Evolutionary conservation across 2,888 invertebrate species (phyloP), one percentile per base, ranked within the genome.

Genomic region (Ophion ellenae): DNA sequence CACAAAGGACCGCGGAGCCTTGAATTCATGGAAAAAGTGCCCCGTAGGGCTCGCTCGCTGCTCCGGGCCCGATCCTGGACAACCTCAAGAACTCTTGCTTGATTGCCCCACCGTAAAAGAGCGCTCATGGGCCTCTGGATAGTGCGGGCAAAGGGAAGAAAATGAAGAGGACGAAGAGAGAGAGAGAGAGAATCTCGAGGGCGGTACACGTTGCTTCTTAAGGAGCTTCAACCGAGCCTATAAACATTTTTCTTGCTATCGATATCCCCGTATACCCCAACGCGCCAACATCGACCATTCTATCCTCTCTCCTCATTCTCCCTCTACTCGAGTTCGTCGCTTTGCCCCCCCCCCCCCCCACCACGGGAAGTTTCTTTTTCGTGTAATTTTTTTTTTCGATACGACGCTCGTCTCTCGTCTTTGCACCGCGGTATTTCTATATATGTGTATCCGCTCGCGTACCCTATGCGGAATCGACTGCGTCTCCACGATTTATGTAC

Each of bases 161-260:
- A 20, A 45, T 57, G 32, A 45, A 28, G 32, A 24, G 53, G 73
- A 17, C 57, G 64, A 10, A 45, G 61, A 61, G 80, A 59, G 83
- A 87, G 87, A 88, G 86, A 59, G 57, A 47, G 81, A 90, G 90
- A 91, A 0, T 32, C 32, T 32, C 32, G 75, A 81, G 81, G 81
- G 83, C 76, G 80, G 83, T 73, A 24, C 17, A 36, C 63, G 77
- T 77, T 69, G 79, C 85, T 86, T 64, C 83, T 80, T 86, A 83
- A 86, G 85, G 80, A 86, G 83, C 83, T 61, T 71, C 73, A 66
- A 32, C 63, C 53, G 75, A 61, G 76, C 80, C 83, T 86, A 80
- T 85, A 83, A 85, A 85, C 64, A 86, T 87, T 87, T 86, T 87
- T 87, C 86, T 84, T 86, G 82, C 86, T 83, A 86, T 87, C 86